Evolutionary conservation across 2,113 vertebrate species (phyloP), one percentile per base, ranked within the genome.

Genomic region (Tursiops truncatus): DNA sequence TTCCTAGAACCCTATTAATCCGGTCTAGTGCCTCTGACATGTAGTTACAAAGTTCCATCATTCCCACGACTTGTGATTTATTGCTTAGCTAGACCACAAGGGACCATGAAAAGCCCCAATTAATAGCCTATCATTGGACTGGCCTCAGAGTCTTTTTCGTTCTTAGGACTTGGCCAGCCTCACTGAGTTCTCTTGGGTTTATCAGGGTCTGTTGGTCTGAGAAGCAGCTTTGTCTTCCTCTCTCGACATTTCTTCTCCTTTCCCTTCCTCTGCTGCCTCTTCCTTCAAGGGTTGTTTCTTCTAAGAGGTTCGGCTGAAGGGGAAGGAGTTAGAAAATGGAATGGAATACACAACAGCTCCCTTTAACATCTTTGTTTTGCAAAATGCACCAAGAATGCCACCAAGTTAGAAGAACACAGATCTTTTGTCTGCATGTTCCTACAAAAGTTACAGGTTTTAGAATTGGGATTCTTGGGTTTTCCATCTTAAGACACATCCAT

Each of bases 61-160:
- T 89, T 77, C 25, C 62, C 50, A 36, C 2, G 21, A 56, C 14
- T 93, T 89, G 58, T 95, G 96, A 96, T 94, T 93, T 94, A 93
- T 91, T 89, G 89, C 82, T 92, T 68, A 85, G 31, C 6, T 92
- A 68, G 65, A 71, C 4, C 63, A 81, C 53, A 94, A 50, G 84
- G 80, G 53, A 76, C 93, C 67, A 31, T 2, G 62, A 84, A 77
- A 95, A 67, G 5, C 33, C 28, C 62, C 80, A 90, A 1, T 84
- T 80, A 44, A 90, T 44, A 53, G 53, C 38, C 47, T 85, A 44
- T 82, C 65, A 20, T 36, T 41, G 31, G 33, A 68, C n/a, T 91
- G 56, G 63, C 38, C 41, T 63, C 83, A 79, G 53, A 60, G 28
- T 3, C 31, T 90, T 94, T 81, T 44, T 8, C 53, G 23, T 80